Percentiles rank a stretch among this genome's conserved stretches.
Conservation (phyloP, 2,888 invertebrate genomes). For the Cheilosia pagana region DNA sequence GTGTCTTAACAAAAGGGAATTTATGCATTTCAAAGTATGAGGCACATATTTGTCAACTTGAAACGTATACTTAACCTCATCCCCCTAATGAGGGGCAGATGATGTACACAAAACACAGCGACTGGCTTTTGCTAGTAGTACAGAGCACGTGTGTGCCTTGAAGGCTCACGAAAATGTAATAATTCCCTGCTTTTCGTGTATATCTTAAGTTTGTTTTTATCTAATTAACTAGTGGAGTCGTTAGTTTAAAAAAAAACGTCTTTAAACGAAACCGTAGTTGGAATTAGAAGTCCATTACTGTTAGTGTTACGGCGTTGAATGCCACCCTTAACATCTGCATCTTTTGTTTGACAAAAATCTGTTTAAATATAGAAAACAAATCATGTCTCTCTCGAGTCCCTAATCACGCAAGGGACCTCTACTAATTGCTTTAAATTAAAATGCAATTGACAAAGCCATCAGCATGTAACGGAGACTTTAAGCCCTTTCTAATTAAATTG, state of each 20-base stretch:
- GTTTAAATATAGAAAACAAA: too few species aligned
- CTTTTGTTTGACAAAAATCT: too few species aligned
- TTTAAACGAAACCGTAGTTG: too few species aligned
- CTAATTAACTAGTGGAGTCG: neutral
- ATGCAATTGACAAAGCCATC: too few species aligned
- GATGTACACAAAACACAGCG: neutral
- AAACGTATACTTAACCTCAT: conserved; percentile 32
- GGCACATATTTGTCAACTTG: conserved; percentile 35
- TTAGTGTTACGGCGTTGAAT: too few species aligned
- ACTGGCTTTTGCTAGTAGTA: neutral
- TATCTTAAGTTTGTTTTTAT: neutral
- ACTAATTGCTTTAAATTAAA: too few species aligned
- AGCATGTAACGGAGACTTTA: too few species aligned
- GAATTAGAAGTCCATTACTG: too few species aligned
- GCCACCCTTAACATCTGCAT: too few species aligned
- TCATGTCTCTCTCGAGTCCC: too few species aligned
- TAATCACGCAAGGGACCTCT: too few species aligned
- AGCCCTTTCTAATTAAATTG: too few species aligned
- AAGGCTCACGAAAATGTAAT: conserved; percentile 1
- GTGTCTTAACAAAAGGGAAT: conserved; percentile 38
- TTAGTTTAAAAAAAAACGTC: neutral
- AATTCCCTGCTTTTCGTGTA: neutral
- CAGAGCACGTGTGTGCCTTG: neutral
- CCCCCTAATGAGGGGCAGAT: conserved; percentile 22
- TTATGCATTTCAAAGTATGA: conserved; percentile 5